Conservation (phyloP, 2,888 invertebrate genomes). For the Syritta pipiens region DNA sequence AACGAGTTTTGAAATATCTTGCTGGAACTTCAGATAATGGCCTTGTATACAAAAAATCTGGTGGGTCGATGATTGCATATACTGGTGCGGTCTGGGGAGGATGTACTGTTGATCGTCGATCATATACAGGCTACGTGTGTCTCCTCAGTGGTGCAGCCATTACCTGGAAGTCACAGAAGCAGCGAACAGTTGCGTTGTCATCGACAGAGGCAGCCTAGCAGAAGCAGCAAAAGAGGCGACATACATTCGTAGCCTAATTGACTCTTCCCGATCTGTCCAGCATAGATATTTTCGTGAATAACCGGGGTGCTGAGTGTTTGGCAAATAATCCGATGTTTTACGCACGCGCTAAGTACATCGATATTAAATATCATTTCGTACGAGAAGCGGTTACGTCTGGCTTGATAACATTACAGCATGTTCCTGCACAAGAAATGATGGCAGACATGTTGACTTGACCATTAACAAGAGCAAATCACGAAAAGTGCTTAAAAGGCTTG, state of each 20-base stretch:
- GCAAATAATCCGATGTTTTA: slow-evolving; percentile 35
- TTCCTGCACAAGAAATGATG: slow-evolving; percentile 30
- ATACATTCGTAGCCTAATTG: slow-evolving; percentile 25
- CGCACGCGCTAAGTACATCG: slow-evolving; percentile 28
- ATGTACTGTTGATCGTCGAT: slow-evolving; percentile 21
- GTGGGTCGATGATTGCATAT: slow-evolving; percentile 26
- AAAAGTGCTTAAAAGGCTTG: slow-evolving; percentile 10
- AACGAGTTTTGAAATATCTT: background rate
- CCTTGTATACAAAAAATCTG: background rate
- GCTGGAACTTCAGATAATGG: background rate
- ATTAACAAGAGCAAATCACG: slow-evolving; percentile 14
- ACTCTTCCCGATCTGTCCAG: background rate
- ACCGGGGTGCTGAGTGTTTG: slow-evolving; percentile 29
- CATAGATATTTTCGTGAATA: slow-evolving; percentile 32
- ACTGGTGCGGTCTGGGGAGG: slow-evolving; percentile 44
- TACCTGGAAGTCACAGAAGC: slow-evolving; percentile 11
- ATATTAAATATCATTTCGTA: slow-evolving; percentile 35
- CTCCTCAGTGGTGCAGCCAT: slow-evolving; percentile 14
- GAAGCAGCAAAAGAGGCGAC: slow-evolving; percentile 25
- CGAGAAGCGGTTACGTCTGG: slow-evolving; percentile 18
- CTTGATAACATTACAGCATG: slow-evolving; percentile 24
- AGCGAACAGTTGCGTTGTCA: slow-evolving; percentile 25
- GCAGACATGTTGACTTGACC: slow-evolving; percentile 32
- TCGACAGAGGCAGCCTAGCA: slow-evolving; percentile 10
- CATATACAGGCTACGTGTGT: slow-evolving; percentile 11